Base-by-base conservation (phyloP, 1,140 invertebrate genomes). In the Drosophila seguyi region DNA sequence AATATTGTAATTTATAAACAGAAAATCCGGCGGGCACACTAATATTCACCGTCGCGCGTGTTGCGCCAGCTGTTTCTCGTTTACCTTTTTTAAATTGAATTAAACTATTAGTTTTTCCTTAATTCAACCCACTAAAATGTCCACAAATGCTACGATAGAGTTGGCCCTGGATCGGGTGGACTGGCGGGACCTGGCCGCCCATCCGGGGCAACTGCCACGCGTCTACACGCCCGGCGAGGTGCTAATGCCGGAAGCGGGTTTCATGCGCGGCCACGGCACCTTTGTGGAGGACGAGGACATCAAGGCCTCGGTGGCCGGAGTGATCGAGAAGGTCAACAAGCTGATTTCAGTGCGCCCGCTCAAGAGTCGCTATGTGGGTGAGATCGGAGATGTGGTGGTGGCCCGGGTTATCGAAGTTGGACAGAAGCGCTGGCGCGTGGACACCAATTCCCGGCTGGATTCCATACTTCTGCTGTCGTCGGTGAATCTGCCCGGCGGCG, bases 181-280 rank as follows among this genome's bases (percentile, higher is more conserved):
- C 79, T 92, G 79, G 81, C 94, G 93, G 85, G 93, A 96, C 45
- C 92, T 94, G 50, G 85, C 94, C 38, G 93, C 92, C 42, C 94
- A 94, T 79, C 94, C 95, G 68, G 93, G 94, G 68, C 93, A 94
- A 59, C 84, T 94, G 60, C 95, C 95, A 1, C 93, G 95, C 45
- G 95, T 97, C 84, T 98, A 96, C 81, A 97, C 97, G 4, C 97
- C 98, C 3, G 97, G 98, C 14, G 96, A 98, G 93, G 94, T 97
- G 60, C 96, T 98, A 59, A 96, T 96, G 44, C 94, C 95, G 68
- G 95, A 97, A 88, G 94, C 96, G 57, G 97, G 97, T 78, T 98
- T 97, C 93, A 96, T 98, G 95, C 98, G 98, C 91, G 99, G 99
- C 8, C 99, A 99, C 95, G 99, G 99, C 44, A 99, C 99, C 1